These are phyloP conservation scores for Epinotia ramella DNA, from an alignment of 2,888 invertebrate genomes.

Conservation along the genomic window DNA sequence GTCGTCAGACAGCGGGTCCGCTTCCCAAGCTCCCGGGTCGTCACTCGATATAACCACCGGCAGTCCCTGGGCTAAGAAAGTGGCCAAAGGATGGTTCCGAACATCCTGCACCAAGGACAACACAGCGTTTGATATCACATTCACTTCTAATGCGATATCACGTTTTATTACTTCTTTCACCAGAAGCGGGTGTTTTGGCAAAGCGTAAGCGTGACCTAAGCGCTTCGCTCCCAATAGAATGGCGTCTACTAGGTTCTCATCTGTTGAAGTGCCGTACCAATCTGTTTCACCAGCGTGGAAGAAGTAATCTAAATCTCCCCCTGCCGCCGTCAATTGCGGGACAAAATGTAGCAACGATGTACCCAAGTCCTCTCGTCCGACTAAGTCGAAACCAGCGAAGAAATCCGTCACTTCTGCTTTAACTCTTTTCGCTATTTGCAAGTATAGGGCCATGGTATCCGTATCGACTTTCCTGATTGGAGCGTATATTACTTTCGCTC, in stretches of 20 bases:
- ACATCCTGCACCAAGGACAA: constrained; percentile 89
- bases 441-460: constrained; percentile 71
- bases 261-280: constrained; percentile 88
- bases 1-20: constrained; percentile 90
- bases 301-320: constrained; percentile 86
- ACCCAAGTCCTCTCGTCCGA: constrained; percentile 91
- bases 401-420: constrained; percentile 86
- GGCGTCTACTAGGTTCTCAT: constrained; percentile 92
- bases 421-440: constrained; percentile 69
- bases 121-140: constrained; percentile 92
- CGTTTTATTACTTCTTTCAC: constrained; percentile 83
- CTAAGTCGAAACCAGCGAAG: constrained; percentile 92
- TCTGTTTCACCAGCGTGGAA: constrained; percentile 94
- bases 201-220: constrained; percentile 91
- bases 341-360: constrained; percentile 86
- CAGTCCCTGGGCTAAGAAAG: constrained; percentile 87
- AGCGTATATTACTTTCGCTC: constrained; percentile 89
- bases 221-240: constrained; percentile 89
- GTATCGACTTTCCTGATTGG: constrained; percentile 81
- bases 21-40: constrained; percentile 92
- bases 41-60: constrained; percentile 92
- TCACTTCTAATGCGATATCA: constrained; percentile 90
- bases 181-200: constrained; percentile 89
- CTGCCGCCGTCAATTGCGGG: constrained; percentile 79
- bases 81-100: constrained; percentile 90